These are phyloP conservation scores for Rhabdomys dilectus DNA, from an alignment of 2,113 vertebrate genomes.

Conservation along the genomic window DNA sequence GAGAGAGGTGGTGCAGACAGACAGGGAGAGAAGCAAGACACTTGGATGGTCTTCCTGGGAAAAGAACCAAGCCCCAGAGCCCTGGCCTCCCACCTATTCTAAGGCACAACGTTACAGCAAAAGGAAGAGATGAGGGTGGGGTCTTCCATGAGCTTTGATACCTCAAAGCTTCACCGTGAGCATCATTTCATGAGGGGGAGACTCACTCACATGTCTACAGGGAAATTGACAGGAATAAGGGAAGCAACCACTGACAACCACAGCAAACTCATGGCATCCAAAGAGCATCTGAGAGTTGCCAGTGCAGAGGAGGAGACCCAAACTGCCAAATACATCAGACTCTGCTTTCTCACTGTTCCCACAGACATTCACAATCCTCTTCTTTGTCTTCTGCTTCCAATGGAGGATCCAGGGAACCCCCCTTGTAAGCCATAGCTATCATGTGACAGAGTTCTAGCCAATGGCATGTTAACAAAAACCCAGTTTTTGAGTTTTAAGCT, in stretches of 20 bases:
- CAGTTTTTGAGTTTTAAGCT: neutral
- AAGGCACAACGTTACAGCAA: neutral
- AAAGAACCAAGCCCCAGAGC: neutral
- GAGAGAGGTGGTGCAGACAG: neutral
- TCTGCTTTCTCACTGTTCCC: neutral
- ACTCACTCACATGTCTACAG: neutral
- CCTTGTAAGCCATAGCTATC: neutral
- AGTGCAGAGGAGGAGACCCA: neutral
- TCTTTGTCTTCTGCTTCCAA: neutral
- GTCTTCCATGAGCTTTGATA: neutral
- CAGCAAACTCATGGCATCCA: neutral
- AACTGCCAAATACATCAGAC: neutral
- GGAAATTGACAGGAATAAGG: neutral
- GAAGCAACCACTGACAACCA: neutral
- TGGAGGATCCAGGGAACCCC: neutral
- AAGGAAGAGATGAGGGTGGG: neutral
- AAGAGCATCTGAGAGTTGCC: neutral
- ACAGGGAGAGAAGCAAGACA: neutral
- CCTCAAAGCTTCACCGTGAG: neutral
- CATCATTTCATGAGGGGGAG: fast-evolving
- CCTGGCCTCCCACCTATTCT: neutral
- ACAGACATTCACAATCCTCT: neutral
- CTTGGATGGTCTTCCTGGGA: neutral
- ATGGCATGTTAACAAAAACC: neutral
- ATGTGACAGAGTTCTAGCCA: neutral